phyloP scores from a whole-genome alignment of 2,888 invertebrate genomes.

The Apoderus coryli region DNA sequence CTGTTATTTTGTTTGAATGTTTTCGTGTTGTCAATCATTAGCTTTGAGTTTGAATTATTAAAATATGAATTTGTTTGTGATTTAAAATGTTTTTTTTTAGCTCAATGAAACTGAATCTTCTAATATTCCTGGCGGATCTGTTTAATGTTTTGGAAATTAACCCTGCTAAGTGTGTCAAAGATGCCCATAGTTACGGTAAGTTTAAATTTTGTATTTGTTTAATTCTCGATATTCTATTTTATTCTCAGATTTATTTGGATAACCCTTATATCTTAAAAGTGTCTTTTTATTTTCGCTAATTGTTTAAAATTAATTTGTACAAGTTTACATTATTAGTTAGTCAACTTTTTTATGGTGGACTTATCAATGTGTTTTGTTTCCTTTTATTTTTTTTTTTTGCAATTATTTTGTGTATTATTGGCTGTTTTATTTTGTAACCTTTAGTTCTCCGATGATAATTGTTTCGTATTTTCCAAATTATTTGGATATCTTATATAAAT shows the following conservation, averaged over 20 bases:
- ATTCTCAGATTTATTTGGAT: conserved; percentile 7
- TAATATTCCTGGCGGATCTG: conserved; percentile 84
- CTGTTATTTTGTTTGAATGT: too few species aligned
- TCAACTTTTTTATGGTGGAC: too few species aligned
- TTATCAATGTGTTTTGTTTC: too few species aligned
- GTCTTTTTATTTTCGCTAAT: conserved; percentile 9
- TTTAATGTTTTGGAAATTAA: conserved; percentile 89
- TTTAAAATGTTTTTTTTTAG: conserved; percentile 46
- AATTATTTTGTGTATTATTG: conserved; percentile 11
- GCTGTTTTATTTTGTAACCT: neutral
- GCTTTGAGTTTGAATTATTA: too few species aligned
- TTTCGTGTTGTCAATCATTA: too few species aligned
- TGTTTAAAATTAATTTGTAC: conserved; percentile 5
- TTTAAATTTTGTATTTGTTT: conserved; percentile 12
- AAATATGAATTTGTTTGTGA: too few species aligned
- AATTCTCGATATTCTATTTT: conserved; percentile 3
- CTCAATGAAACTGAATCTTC: conserved; percentile 80
- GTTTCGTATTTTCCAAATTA: too few species aligned
- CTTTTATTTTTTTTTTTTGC: conserved; percentile 16
- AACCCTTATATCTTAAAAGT: conserved; percentile 3
- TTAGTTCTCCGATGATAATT: too few species aligned
- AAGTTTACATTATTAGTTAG: too few species aligned
- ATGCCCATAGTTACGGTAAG: conserved; percentile 35
- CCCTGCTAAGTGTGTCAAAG: conserved; percentile 73
- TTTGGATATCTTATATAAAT: too few species aligned